Conservation (phyloP, 64 coral and sea anemone genomes). For the Actinia equina region DNA sequence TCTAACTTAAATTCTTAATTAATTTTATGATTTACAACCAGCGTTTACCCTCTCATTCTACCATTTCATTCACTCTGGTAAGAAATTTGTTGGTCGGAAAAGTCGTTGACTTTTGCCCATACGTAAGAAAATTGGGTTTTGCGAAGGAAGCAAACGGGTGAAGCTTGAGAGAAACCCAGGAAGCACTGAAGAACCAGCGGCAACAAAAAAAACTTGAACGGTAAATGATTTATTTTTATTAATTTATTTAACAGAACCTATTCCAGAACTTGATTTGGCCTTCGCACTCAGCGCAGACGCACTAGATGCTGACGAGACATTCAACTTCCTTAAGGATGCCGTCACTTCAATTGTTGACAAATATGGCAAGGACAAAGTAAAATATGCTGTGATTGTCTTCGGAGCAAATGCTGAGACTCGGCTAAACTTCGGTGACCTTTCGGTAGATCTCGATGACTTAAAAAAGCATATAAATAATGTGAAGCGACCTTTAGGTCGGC, state of each 20-base stretch:
- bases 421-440: conserved; percentile 51
- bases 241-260: background rate
- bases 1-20: no score
- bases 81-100: no score
- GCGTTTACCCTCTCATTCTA: no score
- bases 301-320: conserved; percentile 6
- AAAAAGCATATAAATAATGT: conserved; percentile 19
- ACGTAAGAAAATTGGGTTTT: no score
- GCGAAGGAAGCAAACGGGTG: no score
- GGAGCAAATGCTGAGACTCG: conserved; percentile 25
- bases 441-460: conserved; percentile 15
- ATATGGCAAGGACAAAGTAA: conserved; percentile 29
- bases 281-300: conserved; percentile 35
- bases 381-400: conserved; percentile 44
- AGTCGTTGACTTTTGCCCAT: no score
- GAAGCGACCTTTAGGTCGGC: conserved; percentile 22
- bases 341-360: conserved; percentile 34
- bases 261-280: conserved; percentile 36
- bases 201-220: background rate
- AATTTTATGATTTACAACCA: no score
- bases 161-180: no score
- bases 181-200: no score
- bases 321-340: conserved; percentile 29
- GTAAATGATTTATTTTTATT: background rate
- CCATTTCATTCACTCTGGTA: no score